These are phyloP conservation scores for Turdus rufiventris DNA, from an alignment of 2,113 vertebrate species.

Conservation along the genomic window DNA sequence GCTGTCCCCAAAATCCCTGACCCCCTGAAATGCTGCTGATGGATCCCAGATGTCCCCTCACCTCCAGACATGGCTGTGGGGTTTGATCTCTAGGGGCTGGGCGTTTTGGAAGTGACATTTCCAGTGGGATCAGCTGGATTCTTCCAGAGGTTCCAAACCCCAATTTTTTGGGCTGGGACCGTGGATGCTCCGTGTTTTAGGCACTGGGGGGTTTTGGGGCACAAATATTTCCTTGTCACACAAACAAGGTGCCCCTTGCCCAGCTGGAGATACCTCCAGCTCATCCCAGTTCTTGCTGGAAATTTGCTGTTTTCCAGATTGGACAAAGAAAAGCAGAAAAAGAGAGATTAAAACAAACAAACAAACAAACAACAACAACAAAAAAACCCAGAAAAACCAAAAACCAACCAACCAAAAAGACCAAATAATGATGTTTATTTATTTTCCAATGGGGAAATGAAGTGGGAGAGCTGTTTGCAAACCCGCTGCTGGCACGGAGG, in stretches of 20 bases:
- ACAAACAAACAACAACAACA: accelerated
- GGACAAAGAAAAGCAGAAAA: background rate
- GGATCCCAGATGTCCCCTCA: background rate
- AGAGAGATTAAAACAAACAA: accelerated
- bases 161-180: accelerated
- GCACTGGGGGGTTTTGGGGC: background rate
- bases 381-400: accelerated
- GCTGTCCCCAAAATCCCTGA: background rate
- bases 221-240: accelerated
- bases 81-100: accelerated
- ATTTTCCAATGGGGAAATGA: background rate
- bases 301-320: background rate
- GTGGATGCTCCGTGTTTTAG: accelerated
- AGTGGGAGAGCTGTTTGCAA: constrained; percentile 5
- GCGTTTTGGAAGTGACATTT: accelerated
- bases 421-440: background rate
- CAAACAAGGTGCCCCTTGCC: too few species aligned
- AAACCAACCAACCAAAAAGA: too few species aligned
- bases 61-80: accelerated
- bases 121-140: background rate
- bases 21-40: background rate
- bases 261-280: accelerated
- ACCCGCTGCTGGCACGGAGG: background rate
- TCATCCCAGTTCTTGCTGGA: background rate
- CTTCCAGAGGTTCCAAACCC: background rate